Percentiles rank a stretch among this genome's conserved stretches.
These are phyloP conservation scores for Diachasmimorpha longicaudata DNA, from an alignment of 1,140 invertebrate species.

Conservation along the genomic window DNA sequence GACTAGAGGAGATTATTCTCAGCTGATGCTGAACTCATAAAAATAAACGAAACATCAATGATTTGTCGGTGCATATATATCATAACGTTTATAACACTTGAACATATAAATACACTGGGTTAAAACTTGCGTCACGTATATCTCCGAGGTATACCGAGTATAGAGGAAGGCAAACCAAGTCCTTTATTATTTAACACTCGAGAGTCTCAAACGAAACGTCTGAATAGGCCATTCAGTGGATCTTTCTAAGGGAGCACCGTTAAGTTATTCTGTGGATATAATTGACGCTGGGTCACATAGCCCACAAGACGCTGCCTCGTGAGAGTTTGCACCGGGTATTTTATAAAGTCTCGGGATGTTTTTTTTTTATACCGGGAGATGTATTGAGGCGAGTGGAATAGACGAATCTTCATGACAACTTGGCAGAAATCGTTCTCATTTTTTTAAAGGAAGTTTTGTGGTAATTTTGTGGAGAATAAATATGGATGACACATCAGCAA, in stretches of 20 bases:
- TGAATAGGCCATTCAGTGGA: constrained; percentile 61
- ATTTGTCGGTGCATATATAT: not conserved
- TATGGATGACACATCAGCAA: no score
- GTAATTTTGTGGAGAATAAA: no score
- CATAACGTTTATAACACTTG: not conserved
- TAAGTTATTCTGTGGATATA: constrained; percentile 63
- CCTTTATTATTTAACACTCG: constrained; percentile 63
- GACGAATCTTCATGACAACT: no score
- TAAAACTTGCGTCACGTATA: constrained; percentile 52
- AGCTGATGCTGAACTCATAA: not conserved
- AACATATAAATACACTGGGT: constrained; percentile 23
- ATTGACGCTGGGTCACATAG: constrained; percentile 49
- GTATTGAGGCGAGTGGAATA: no score
- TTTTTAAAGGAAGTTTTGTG: no score
- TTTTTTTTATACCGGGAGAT: not conserved
- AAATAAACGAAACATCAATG: not conserved
- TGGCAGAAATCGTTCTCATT: no score
- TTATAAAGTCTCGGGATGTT: not conserved
- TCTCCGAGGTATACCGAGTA: constrained; percentile 28
- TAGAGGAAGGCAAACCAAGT: constrained; percentile 26
- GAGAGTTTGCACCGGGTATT: constrained; percentile 44
- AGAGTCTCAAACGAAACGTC: constrained; percentile 56
- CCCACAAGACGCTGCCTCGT: constrained; percentile 29
- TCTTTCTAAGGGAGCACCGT: constrained; percentile 59
- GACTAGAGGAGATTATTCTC: no score